Conservation (phyloP, 2,797 vertebrate species). For the Micropoecilia bifurca region DNA sequence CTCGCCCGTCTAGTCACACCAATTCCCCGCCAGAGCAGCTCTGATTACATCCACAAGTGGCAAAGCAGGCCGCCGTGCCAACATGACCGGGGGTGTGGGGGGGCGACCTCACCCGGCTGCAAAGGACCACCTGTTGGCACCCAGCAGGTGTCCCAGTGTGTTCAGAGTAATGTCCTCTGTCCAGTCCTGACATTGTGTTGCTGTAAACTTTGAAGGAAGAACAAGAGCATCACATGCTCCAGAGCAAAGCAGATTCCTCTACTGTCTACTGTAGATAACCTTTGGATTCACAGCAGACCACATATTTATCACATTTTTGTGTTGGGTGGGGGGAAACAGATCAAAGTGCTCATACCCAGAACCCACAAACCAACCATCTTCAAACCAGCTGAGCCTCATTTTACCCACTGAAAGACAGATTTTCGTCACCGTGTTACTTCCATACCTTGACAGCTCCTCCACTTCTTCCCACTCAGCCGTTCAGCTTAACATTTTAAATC, state of each 20-base stretch:
- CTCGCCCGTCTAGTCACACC: slow-evolving; percentile 51
- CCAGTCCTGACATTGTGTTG: slow-evolving; percentile 7
- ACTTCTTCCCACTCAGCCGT: too few relatives aligned
- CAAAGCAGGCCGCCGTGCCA: slow-evolving; percentile 43
- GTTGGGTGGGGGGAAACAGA: too few relatives aligned
- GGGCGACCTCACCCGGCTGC: slow-evolving; percentile 28
- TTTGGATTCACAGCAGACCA: not conserved
- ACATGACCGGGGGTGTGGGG: not conserved
- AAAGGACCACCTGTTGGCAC: slow-evolving; percentile 62
- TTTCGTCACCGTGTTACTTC: not conserved
- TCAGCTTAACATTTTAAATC: not conserved
- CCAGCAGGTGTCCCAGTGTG: slow-evolving; percentile 13
- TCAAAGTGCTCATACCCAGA: not conserved
- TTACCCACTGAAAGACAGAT: not conserved
- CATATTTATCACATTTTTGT: not conserved
- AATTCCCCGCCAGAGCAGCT: slow-evolving; percentile 46
- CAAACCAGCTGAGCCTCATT: not conserved
- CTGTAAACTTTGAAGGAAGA: slow-evolving; percentile 36
- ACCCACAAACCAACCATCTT: not conserved
- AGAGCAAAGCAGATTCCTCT: not conserved
- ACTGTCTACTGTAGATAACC: not conserved
- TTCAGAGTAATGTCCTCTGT: not conserved
- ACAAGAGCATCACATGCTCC: not conserved
- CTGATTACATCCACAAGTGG: slow-evolving; percentile 58
- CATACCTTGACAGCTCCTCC: too few relatives aligned